A percentile compares a stretch with the other conserved stretches of the same genome.
phyloP scores from a whole-genome alignment of 2,113 vertebrate species.

The Caranx melampygus region DNA sequence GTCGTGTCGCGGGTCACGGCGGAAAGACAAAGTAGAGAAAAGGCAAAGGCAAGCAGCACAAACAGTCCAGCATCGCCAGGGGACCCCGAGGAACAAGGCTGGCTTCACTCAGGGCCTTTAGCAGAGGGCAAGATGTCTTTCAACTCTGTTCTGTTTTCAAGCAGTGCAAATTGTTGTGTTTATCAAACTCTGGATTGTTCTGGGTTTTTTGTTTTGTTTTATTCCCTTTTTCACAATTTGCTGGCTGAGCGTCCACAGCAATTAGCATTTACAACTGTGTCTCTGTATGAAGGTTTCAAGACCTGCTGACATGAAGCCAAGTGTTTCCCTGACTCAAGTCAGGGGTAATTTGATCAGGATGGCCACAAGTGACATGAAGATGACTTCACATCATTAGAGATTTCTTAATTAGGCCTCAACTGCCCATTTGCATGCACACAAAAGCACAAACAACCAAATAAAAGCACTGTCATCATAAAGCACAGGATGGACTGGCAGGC shows the following conservation, averaged over 20 bases:
- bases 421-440: conserved; percentile 34
- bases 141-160: conserved; percentile 68
- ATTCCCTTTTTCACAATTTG: conserved; percentile 23
- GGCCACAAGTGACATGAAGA: conserved; percentile 56
- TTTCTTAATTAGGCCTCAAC: conserved; percentile 38
- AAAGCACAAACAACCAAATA: conserved; percentile 43
- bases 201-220: conserved; percentile 4
- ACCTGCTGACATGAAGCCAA: conserved; percentile 55
- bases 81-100: conserved; percentile 60
- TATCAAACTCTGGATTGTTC: conserved; percentile 59
- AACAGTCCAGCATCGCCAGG: conserved; percentile 56
- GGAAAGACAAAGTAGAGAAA: conserved; percentile 61
- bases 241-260: conserved; percentile 54
- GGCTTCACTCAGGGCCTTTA: conserved; percentile 74
- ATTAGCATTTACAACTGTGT: conserved; percentile 61
- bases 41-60: conserved; percentile 51
- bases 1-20: conserved; percentile 60
- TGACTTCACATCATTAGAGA: conserved; percentile 43
- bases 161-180: conserved; percentile 71
- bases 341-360: conserved; percentile 57
- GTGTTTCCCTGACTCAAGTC: conserved; percentile 59
- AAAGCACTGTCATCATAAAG: conserved; percentile 33
- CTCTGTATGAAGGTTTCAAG: conserved; percentile 63
- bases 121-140: conserved; percentile 66
- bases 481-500: conserved; percentile 10